phyloP scores from a whole-genome alignment of 2,797 vertebrate genomes.

The Tenualosa thibaudeaui region DNA sequence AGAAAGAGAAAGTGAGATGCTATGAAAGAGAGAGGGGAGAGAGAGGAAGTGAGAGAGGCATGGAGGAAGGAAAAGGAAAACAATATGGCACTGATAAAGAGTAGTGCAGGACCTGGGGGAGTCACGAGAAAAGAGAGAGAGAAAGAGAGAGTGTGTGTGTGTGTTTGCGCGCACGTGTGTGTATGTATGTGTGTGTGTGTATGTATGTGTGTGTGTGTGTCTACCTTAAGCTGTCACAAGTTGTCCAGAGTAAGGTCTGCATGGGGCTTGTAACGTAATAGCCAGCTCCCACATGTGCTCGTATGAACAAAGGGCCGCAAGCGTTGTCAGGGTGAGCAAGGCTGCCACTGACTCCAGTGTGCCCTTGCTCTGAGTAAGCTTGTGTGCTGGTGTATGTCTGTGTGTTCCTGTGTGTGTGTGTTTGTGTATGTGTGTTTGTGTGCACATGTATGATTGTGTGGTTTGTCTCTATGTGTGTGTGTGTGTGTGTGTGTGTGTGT shows the following conservation, averaged over 20 bases:
- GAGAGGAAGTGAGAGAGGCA: slow-evolving; percentile 41
- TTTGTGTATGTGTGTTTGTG: neutral
- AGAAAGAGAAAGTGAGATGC: slow-evolving; percentile 38
- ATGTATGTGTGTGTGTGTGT: slow-evolving; percentile 41
- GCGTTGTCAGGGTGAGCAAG: slow-evolving; percentile 33
- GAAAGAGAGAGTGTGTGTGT: slow-evolving; percentile 32
- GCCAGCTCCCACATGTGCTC: slow-evolving; percentile 44
- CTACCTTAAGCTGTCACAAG: slow-evolving; percentile 44
- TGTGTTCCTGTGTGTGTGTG: neutral
- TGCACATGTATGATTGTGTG: neutral
- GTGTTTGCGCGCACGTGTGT: slow-evolving; percentile 39
- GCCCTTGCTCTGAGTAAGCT: neutral
- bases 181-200: neutral
- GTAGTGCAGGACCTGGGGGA: slow-evolving; percentile 19
- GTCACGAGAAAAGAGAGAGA: too few relatives aligned
- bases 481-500: slow-evolving; percentile 6
- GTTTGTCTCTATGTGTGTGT: neutral
- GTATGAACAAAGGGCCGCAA: slow-evolving; percentile 30
- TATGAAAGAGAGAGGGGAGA: slow-evolving; percentile 39
- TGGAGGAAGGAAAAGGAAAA: slow-evolving; percentile 32
- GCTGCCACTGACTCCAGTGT: slow-evolving; percentile 9
- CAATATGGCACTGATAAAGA: slow-evolving; percentile 35
- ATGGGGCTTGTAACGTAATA: slow-evolving; percentile 49
- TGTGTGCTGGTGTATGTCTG: neutral
- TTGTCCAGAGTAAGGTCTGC: slow-evolving; percentile 54